phyloP scores from a whole-genome alignment of 2,797 vertebrate genomes.

The Odontamblyopus lacepedii region DNA sequence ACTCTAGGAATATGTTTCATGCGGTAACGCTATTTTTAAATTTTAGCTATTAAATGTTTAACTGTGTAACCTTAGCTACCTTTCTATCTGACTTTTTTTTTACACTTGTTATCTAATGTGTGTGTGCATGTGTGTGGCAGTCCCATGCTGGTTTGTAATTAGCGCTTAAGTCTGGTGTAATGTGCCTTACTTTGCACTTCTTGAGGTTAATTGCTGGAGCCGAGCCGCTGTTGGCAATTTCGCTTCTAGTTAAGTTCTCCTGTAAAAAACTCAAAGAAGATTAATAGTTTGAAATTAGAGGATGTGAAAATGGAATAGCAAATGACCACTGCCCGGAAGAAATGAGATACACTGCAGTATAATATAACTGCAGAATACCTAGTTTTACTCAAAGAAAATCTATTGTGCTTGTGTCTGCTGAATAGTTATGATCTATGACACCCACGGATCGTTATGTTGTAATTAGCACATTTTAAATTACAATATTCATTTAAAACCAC shows the following conservation, averaged over 20 bases:
- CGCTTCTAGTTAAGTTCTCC: constrained; percentile 48
- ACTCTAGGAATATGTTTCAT: too few species aligned
- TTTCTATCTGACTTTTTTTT: background rate
- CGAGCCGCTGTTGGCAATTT: constrained; percentile 51
- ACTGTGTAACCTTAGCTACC: background rate
- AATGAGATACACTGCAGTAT: constrained; percentile 17
- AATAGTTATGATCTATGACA: too few species aligned
- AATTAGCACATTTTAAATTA: too few species aligned
- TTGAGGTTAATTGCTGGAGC: constrained; percentile 72
- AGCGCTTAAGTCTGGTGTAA: constrained; percentile 61
- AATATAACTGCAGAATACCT: too few species aligned
- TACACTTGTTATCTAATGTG: background rate
- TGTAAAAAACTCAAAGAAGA: constrained; percentile 46
- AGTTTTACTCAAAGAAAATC: too few species aligned
- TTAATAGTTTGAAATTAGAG: constrained; percentile 51
- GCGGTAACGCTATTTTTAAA: too few species aligned
- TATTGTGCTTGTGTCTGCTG: too few species aligned
- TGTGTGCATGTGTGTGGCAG: constrained; percentile 23
- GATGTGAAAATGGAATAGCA: constrained; percentile 55
- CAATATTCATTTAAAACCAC: too few species aligned
- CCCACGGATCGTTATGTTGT: too few species aligned
- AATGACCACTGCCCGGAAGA: constrained; percentile 45
- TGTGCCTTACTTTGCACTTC: constrained; percentile 70
- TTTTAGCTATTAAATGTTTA: background rate
- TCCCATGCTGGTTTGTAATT: constrained; percentile 66